Percentiles rank a stretch among this genome's conserved stretches.
Conservation (phyloP, 2,113 vertebrate genomes). For the Glareola pratincola region DNA sequence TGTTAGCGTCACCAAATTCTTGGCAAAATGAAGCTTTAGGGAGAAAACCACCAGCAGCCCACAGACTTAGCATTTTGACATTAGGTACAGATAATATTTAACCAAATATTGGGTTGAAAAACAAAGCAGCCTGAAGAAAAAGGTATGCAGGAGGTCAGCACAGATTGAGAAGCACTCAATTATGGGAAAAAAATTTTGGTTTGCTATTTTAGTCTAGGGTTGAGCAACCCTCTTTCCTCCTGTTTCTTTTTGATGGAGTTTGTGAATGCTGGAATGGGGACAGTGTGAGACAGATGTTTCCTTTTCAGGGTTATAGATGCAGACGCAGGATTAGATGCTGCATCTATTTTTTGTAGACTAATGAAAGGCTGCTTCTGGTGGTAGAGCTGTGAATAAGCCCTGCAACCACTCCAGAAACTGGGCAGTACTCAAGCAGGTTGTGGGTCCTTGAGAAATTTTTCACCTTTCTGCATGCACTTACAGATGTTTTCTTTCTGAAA, state of each 20-base stretch:
- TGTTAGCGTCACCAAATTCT: not conserved
- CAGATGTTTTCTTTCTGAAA: not conserved
- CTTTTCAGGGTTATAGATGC: not conserved
- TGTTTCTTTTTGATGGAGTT: not conserved
- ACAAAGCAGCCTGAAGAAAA: not conserved
- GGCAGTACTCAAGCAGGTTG: not conserved
- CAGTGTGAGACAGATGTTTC: not conserved
- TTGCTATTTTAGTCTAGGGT: not conserved
- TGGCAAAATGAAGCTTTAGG: not conserved
- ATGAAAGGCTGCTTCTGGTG: not conserved
- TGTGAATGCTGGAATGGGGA: not conserved
- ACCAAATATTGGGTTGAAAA: not conserved
- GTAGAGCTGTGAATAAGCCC: not conserved
- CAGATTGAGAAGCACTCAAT: not conserved
- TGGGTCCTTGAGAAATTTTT: not conserved
- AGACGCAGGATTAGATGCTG: not conserved
- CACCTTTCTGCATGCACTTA: not conserved
- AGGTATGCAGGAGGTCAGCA: not conserved
- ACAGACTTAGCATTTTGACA: not conserved
- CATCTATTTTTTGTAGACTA: not conserved
- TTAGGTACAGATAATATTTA: not conserved
- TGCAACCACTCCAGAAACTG: not conserved
- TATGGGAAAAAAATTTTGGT: not conserved
- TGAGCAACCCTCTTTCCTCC: not conserved
- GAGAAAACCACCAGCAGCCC: not conserved